Percentiles rank a stretch among this genome's conserved stretches.
phyloP scores from a whole-genome alignment of 2,113 vertebrate species.

The Vireo altiloquus region DNA sequence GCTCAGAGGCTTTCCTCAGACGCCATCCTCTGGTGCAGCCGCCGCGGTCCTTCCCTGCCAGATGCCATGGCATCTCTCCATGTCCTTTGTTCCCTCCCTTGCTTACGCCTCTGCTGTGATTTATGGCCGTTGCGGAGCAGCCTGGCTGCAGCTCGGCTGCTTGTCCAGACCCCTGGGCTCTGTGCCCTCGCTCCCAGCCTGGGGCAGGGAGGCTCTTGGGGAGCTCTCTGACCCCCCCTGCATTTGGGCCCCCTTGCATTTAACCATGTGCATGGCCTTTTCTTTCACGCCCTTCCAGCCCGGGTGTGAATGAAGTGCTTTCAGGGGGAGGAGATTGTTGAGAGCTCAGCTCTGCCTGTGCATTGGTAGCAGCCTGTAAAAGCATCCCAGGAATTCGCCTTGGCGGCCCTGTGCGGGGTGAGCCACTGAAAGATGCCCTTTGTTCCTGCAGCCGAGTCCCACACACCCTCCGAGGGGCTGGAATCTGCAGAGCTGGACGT shows the following conservation, averaged over 20 bases:
- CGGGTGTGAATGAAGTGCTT: constrained; percentile 6
- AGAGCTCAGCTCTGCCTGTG: background rate
- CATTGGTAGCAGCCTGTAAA: constrained; percentile 6
- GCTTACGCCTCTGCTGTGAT: background rate
- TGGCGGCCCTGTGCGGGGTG: background rate
- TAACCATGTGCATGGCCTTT: background rate
- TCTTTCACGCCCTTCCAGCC: constrained; percentile 1
- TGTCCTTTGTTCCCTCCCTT: constrained; percentile 42
- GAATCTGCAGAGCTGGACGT: background rate
- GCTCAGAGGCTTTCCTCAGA: background rate
- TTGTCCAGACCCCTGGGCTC: background rate
- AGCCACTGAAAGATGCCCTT: constrained; percentile 9
- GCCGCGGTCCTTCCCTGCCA: background rate
- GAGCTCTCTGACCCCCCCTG: background rate
- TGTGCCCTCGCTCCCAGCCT: background rate
- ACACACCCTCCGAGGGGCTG: background rate
- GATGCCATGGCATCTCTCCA: background rate
- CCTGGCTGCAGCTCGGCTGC: background rate
- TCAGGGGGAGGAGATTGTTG: constrained; percentile 16
- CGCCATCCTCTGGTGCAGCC: background rate
- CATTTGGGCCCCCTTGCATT: background rate
- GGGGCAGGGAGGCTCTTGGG: background rate
- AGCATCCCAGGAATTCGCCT: constrained; percentile 42
- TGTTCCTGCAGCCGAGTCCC: background rate
- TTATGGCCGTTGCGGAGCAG: background rate